Evolutionary conservation across 37 sponge, comb jelly and placozoan genomes (phyloP), one percentile per base, ranked within the genome.

Genomic region (Cladorhizidae sp.): DNA sequence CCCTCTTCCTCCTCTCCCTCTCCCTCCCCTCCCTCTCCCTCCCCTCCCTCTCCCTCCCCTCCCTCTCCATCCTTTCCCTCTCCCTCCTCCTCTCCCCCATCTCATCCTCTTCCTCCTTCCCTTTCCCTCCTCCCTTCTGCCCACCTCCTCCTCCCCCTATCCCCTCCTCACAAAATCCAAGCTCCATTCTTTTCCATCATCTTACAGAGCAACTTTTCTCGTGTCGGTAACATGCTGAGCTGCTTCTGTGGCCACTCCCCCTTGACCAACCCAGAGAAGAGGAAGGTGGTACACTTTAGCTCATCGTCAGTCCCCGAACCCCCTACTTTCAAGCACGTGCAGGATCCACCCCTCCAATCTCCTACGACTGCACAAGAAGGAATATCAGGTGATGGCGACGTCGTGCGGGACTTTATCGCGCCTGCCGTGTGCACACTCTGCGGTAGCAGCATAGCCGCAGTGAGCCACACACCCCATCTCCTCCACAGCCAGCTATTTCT

Each of bases 381-480:
- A 5, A 32, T 31, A 2, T 65, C 35, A 18, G 11, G 36, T 2
- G 67, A 65, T 12, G 35, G 32, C 31, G 35, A 65, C 31, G 67
- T 36, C 9, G 35, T 32, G 18, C 5, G 67, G 2, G 18, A 73
- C 3, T 82, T 64, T 38, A 42, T 82, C 22, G 36, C 45, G 14
- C 83, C 83, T 1, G 36, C 64, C 1, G 62, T 82, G 28, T 73
- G 74, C 74, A 45, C 83, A 25, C 37, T 82, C 1, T 73, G 83
- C 73, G 74, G 50, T 28, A n/a, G 33, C 37, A 55, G 74, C 65
- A 64, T 82, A 21, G 74, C 64, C 0, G 51, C 51, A 20, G 37
- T 82, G 35, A 50, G 32, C 38, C 8, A 17, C 3, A 26, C 64
- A 0, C 17, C 41, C 3, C 40, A 62, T 21, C 45, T 49, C 51